phyloP scores from a whole-genome alignment of 2,113 vertebrate genomes.

The Ailuropoda melanoleuca region DNA sequence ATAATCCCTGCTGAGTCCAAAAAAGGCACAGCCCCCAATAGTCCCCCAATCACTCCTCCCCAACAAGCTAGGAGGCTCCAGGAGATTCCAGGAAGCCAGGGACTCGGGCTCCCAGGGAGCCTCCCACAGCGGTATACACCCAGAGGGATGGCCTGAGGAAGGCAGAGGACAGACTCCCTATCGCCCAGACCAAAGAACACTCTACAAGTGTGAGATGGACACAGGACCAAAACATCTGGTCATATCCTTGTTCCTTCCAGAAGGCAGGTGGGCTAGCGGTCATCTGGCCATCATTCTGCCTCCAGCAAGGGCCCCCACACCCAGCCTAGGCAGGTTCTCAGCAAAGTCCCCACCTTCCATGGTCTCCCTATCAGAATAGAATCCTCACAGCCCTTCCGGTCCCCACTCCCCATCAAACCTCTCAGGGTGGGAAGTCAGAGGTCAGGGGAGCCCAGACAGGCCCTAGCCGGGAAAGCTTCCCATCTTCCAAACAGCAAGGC shows the following conservation, averaged over 20 bases:
- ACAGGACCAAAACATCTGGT: neutral
- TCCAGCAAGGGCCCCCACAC: neutral
- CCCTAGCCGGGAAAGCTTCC: neutral
- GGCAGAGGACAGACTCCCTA: neutral
- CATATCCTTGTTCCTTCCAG: neutral
- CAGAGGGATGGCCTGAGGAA: neutral
- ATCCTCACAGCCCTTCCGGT: neutral
- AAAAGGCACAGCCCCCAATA: constrained; percentile 70
- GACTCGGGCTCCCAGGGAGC: neutral
- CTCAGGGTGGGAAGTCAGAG: neutral
- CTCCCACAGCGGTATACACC: neutral
- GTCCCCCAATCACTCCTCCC: constrained; percentile 67
- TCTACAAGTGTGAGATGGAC: neutral
- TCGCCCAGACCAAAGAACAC: neutral
- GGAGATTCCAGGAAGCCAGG: constrained; percentile 65
- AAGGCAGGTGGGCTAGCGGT: neutral
- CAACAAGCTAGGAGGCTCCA: constrained; percentile 62
- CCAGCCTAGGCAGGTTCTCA: neutral
- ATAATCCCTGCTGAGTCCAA: constrained; percentile 76
- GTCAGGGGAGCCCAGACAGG: neutral
- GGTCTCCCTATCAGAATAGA: neutral
- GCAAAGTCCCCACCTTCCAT: neutral
- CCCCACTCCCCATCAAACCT: neutral
- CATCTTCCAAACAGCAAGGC: neutral
- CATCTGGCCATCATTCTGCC: neutral